Evolutionary conservation across 2,797 vertebrate genomes (phyloP), one percentile per base, ranked within the genome.

Genomic region (Phataginus tricuspis): DNA sequence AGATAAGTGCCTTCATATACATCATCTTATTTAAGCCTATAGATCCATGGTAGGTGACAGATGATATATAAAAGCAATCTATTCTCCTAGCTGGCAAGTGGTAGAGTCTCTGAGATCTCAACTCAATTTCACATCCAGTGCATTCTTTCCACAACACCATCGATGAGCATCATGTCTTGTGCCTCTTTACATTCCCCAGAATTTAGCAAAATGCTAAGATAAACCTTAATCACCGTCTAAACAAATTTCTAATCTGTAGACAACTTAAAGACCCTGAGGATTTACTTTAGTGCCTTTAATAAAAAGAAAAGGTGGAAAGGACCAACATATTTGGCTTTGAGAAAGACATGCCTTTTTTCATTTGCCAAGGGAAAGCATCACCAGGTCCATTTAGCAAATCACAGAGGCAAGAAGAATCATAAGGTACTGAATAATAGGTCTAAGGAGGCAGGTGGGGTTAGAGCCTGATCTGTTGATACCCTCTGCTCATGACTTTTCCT

Each of bases 261-360:
- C 27, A 90, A 82, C 6, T 49, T 63, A 84, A 94, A 77, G 64
- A 88, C 29, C 66, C 49, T 42, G n/a, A 90, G 51, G 45, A 90
- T 83, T 92, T 91, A 84, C 8, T 8, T 25, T 45, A 49, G 45
- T 29, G 3, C 9, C 19, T 83, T 75, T 86, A 83, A 75, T 57
- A 94, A 71, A 69, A 69, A 63, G 10, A 34, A 77, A 91, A 57
- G 12, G 23, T 74, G 1, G 31, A 51, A 80, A 91, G 77, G 51
- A 57, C 19, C n/a, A 92, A 83, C 45, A 39, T 45, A 82, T 84
- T 31, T 79, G 92, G 83, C 51, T 93, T 77, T 88, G 80, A 92
- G 57, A 96, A 59, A 95, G 39, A 34, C 55, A 86, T 61, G 25
- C 13, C 34, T 78, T 27, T 53, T 90, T 90, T 71, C 66, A 57